A percentile compares a stretch with the other conserved stretches of the same genome.
These are phyloP conservation scores for Helicolenus hilgendorfi DNA, from an alignment of 2,797 vertebrate genomes.

Conservation along the genomic window DNA sequence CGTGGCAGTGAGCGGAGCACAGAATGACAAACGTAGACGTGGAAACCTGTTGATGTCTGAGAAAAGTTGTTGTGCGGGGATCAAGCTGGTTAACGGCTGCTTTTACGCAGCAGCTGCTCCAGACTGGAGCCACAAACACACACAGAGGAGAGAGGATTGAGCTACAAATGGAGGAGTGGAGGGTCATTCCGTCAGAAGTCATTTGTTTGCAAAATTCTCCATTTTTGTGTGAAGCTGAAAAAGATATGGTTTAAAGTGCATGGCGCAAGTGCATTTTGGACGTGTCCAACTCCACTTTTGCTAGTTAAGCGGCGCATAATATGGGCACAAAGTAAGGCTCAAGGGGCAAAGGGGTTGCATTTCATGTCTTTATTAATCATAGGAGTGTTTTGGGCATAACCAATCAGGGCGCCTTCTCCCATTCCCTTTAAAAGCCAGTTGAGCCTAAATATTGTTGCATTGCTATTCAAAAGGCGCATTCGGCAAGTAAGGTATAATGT, in stretches of 20 bases:
- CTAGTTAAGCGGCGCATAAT: too few relatives aligned
- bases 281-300: too few relatives aligned
- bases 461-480: too few relatives aligned
- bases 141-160: background rate
- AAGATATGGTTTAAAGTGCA: background rate
- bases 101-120: conserved; percentile 42
- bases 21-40: conserved; percentile 44
- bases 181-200: background rate
- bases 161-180: background rate
- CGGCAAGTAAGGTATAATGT: too few relatives aligned
- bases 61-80: conserved; percentile 19
- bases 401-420: too few relatives aligned
- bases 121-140: conserved; percentile 27
- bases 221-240: background rate
- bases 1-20: conserved; percentile 38
- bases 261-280: too few relatives aligned
- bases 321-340: too few relatives aligned
- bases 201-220: conserved; percentile 18
- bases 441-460: too few relatives aligned
- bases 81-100: conserved; percentile 45
- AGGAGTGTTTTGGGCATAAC: too few relatives aligned
- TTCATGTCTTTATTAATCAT: too few relatives aligned
- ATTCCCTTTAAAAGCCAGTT: too few relatives aligned
- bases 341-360: too few relatives aligned
- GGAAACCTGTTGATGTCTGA: conserved; percentile 55